Evolutionary conservation across 1,140 invertebrate genomes (phyloP).

Genomic region (Paracyclopina nana): DNA sequence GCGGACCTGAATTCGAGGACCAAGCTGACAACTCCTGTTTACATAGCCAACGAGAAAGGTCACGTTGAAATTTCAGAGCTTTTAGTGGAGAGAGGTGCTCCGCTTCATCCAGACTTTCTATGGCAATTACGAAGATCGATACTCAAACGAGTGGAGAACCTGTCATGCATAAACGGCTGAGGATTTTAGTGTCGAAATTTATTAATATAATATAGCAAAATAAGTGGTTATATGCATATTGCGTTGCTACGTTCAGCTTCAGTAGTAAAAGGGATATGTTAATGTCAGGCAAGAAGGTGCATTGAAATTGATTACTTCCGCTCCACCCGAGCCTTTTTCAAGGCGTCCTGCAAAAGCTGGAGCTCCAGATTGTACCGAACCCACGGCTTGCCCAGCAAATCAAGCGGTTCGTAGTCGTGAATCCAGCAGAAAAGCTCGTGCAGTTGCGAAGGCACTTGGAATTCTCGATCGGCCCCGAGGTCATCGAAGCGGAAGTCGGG

Average conservation of each 20-base stretch:
- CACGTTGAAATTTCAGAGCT: background rate
- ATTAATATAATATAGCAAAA: too few species aligned
- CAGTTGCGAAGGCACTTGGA: background rate
- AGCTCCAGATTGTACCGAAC: slow-evolving; percentile 4
- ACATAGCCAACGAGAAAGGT: background rate
- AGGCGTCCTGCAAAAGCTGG: slow-evolving; percentile 5
- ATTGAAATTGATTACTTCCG: too few species aligned
- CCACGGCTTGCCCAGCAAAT: slow-evolving; percentile 12
- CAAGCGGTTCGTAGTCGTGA: slow-evolving; percentile 2
- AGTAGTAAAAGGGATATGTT: too few species aligned
- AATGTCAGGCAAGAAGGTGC: too few species aligned
- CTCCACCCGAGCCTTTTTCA: background rate
- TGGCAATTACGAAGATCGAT: too few species aligned
- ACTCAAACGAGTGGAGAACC: too few species aligned
- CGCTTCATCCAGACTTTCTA: background rate
- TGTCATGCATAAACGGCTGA: too few species aligned
- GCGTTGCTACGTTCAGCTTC: too few species aligned
- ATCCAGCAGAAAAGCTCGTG: slow-evolving; percentile 14
- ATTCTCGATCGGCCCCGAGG: slow-evolving; percentile 1
- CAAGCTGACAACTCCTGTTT: slow-evolving; percentile 1
- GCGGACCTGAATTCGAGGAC: slow-evolving; percentile 1
- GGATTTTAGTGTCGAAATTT: too few species aligned
- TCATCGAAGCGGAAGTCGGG: background rate
- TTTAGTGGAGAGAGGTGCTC: background rate
- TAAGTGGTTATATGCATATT: too few species aligned